phyloP scores from a whole-genome alignment of 2,888 invertebrate genomes.

The Perizoma flavofasciatum region DNA sequence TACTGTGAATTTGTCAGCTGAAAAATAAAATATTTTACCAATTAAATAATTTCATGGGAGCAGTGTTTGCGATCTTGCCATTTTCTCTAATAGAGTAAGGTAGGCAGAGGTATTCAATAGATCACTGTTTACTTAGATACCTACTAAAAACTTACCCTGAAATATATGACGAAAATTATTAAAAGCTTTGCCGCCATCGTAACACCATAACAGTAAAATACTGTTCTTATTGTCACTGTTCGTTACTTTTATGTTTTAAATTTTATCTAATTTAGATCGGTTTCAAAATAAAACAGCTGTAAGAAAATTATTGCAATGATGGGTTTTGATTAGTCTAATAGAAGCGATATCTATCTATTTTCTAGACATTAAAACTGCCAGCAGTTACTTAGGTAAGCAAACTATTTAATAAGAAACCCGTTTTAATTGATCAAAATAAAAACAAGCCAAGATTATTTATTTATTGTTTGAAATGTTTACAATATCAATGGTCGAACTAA shows the following conservation, averaged over 20 bases:
- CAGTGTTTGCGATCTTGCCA: no score
- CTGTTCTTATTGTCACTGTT: conserved; percentile 5
- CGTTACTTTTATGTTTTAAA: conserved; percentile 16
- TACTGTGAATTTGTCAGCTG: conserved; percentile 30
- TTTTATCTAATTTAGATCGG: conserved; percentile 17
- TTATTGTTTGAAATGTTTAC: conserved; percentile 27
- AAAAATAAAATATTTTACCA: conserved; percentile 9
- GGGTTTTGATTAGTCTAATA: not conserved
- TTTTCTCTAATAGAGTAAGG: no score
- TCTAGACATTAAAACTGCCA: no score
- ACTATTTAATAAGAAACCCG: no score
- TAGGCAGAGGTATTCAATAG: no score
- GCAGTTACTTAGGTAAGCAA: no score
- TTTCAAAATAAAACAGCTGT: conserved; percentile 20
- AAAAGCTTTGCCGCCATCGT: conserved; percentile 23
- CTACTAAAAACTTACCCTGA: conserved; percentile 22
- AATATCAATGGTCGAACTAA: conserved; percentile 52
- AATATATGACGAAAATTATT: conserved; percentile 12
- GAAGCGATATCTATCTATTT: no score
- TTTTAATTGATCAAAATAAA: no score
- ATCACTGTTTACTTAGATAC: not conserved
- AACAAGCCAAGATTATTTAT: no score
- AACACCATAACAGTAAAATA: conserved; percentile 4
- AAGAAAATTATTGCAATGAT: conserved; percentile 12
- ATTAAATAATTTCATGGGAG: no score